These are phyloP conservation scores for Axis porcinus DNA, from an alignment of 2,113 vertebrate species.

Conservation along the genomic window DNA sequence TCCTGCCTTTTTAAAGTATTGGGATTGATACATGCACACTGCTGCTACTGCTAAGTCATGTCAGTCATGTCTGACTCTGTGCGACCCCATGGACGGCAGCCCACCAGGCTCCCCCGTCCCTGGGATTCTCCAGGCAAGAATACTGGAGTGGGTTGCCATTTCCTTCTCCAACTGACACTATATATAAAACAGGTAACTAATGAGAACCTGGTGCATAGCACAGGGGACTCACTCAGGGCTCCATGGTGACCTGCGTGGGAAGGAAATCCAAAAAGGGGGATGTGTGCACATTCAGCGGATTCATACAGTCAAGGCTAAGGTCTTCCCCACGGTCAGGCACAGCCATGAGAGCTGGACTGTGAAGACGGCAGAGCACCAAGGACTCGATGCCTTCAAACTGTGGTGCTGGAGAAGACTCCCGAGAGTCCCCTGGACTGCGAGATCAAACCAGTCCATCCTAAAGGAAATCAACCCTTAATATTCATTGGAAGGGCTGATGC, in stretches of 20 bases:
- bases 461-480: not conserved
- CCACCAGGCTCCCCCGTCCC: too few relatives aligned
- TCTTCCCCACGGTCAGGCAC: not conserved
- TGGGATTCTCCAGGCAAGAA: too few relatives aligned
- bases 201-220: not conserved
- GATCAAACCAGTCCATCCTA: not conserved
- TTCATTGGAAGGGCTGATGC: not conserved
- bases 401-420: not conserved
- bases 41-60: too few relatives aligned
- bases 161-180: not conserved
- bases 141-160: too few relatives aligned
- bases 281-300: fast-evolving
- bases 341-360: not conserved
- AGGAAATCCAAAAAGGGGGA: not conserved
- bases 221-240: not conserved
- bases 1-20: not conserved
- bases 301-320: fast-evolving
- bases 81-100: too few relatives aligned
- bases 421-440: not conserved
- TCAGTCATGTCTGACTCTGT: too few relatives aligned
- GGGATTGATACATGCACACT: fast-evolving
- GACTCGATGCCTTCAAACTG: not conserved
- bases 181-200: fast-evolving
- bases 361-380: not conserved
- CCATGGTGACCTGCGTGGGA: not conserved